Percentiles rank a stretch among this genome's conserved stretches.
phyloP scores from a whole-genome alignment of 2,888 invertebrate species.

The Dioctria linearis region DNA sequence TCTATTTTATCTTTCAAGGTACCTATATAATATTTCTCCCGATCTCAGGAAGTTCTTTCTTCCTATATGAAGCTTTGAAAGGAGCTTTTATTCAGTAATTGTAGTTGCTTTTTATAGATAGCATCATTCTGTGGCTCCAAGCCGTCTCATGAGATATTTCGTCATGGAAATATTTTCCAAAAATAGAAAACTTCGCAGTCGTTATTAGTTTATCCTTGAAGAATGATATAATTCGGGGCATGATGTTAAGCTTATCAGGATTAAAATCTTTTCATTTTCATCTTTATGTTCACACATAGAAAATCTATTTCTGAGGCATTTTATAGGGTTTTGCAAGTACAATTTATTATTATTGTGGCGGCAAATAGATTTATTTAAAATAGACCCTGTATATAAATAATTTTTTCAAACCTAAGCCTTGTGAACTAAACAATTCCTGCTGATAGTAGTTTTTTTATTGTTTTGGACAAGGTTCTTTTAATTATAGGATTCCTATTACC shows the following conservation, averaged over 20 bases:
- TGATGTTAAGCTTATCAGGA: not conserved
- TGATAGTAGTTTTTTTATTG: too few relatives aligned
- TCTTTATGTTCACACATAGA: too few relatives aligned
- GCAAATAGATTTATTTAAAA: too few relatives aligned
- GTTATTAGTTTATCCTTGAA: not conserved
- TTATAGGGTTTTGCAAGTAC: too few relatives aligned
- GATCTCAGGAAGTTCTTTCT: not conserved
- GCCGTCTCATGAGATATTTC: not conserved
- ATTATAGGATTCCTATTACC: too few relatives aligned
- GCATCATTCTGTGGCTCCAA: not conserved
- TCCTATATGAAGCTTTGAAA: not conserved
- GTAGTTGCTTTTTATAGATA: not conserved
- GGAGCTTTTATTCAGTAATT: not conserved
- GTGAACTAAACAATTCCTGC: too few relatives aligned
- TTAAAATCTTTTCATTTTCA: too few relatives aligned
- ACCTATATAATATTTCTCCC: not conserved
- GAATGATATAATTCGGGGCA: not conserved
- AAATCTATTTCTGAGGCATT: too few relatives aligned
- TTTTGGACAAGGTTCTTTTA: too few relatives aligned
- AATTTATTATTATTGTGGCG: too few relatives aligned
- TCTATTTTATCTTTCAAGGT: constrained; percentile 1
- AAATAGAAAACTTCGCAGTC: not conserved
- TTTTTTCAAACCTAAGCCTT: too few relatives aligned
- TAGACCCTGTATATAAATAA: too few relatives aligned
- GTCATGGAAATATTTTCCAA: constrained; percentile 3